phyloP scores from a whole-genome alignment of 1,140 invertebrate genomes.

The Drosophila sturtevanti region DNA sequence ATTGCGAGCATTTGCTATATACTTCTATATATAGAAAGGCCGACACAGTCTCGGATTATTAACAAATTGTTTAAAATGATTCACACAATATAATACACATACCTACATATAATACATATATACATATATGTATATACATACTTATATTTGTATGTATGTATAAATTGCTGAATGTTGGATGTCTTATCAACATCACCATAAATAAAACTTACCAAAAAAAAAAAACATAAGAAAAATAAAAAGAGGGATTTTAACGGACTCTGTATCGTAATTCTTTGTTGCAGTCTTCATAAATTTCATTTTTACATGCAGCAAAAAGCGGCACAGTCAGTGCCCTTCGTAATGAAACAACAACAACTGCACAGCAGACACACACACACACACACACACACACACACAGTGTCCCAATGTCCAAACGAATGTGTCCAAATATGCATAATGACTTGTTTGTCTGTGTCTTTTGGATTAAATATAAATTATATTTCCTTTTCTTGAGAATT shows the following conservation, averaged over 20 bases:
- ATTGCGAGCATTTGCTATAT: constrained; percentile 28
- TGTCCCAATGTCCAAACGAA: neutral
- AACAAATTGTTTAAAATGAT: constrained; percentile 66
- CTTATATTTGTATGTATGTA: constrained; percentile 1
- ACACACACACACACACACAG: too few relatives aligned
- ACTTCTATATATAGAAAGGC: constrained; percentile 19
- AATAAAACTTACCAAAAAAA: constrained; percentile 51
- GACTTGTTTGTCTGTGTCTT: constrained; percentile 61
- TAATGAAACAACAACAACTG: constrained; percentile 8
- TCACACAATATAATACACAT: constrained; percentile 36
- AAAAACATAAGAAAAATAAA: constrained; percentile 26
- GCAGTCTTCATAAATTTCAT: constrained; percentile 77
- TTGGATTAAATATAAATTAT: constrained; percentile 78
- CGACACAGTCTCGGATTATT: constrained; percentile 45
- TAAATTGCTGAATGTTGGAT: constrained; percentile 26
- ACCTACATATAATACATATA: neutral
- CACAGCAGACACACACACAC: neutral
- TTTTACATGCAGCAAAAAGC: constrained; percentile 52
- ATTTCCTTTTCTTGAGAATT: constrained; percentile 38
- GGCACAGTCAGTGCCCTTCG: constrained; percentile 38
- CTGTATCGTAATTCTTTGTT: constrained; percentile 64
- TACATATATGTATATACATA: neutral
- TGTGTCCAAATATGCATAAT: constrained; percentile 65
- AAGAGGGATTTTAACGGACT: constrained; percentile 26
- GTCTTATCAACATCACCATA: constrained; percentile 69